Conservation (phyloP, 2,888 invertebrate species). For the Conus canariensis region DNA sequence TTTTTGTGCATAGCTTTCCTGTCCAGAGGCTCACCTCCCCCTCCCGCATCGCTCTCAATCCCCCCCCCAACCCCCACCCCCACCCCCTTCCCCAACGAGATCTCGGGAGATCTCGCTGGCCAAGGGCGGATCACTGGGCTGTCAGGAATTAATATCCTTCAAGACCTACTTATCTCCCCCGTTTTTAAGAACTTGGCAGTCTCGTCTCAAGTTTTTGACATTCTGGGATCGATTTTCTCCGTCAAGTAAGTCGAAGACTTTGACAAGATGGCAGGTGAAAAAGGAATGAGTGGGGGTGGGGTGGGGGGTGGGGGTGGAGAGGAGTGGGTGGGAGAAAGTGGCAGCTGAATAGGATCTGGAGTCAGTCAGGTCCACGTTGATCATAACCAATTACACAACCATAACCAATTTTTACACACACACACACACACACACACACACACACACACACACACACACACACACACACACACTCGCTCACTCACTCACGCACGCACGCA, state of each 20-base stretch:
- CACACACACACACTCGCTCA: no score
- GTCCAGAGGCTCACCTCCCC: neutral
- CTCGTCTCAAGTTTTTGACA: neutral
- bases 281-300: neutral
- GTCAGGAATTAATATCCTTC: conserved; percentile 28
- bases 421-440: no score
- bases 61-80: neutral
- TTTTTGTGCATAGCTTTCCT: neutral
- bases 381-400: no score
- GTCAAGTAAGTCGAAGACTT: neutral
- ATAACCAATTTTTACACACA: no score
- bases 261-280: neutral
- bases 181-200: neutral
- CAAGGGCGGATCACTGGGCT: neutral
- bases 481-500: no score
- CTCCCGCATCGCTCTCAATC: neutral
- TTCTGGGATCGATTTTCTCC: neutral
- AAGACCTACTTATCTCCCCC: conserved; percentile 23
- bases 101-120: conserved; percentile 4
- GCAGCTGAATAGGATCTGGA: no score
- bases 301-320: neutral
- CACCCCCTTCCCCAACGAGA: neutral
- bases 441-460: no score
- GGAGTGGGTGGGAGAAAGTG: no score
- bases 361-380: no score